Percentiles rank a stretch among this genome's conserved stretches.
Conservation (phyloP, 2,888 invertebrate genomes). For the Ditula angustiorana region DNA sequence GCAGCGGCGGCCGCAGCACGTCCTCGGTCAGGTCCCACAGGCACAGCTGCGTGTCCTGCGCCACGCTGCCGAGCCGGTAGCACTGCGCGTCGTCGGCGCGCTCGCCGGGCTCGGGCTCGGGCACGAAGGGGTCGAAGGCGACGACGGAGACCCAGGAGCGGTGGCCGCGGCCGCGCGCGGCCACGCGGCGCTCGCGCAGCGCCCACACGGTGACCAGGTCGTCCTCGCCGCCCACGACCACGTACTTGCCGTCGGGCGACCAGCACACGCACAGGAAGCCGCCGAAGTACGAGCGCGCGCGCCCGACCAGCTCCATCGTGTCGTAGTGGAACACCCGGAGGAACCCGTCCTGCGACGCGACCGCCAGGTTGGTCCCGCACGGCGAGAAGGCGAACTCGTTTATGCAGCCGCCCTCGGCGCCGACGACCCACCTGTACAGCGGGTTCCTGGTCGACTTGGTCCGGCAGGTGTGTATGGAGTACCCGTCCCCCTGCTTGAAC, state of each 20-base stretch:
- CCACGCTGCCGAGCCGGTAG: conserved; percentile 96
- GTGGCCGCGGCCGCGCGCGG: conserved; percentile 99
- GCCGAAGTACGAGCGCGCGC: conserved; percentile 98
- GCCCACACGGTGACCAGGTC: conserved; percentile 99
- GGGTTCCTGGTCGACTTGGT: conserved; percentile 98
- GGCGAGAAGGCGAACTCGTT: conserved; percentile 99
- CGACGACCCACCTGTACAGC: conserved; percentile 94
- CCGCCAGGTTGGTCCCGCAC: conserved; percentile 95
- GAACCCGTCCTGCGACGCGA: conserved; percentile 98
- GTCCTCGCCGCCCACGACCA: conserved; percentile 99
- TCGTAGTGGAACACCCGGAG: conserved; percentile 98
- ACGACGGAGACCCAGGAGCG: conserved; percentile 99
- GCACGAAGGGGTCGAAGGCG: conserved; percentile 96
- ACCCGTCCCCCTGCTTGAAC: conserved; percentile 97
- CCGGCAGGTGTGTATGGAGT: conserved; percentile 97
- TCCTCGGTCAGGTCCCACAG: conserved; percentile 99
- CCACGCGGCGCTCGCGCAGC: conserved; percentile 95
- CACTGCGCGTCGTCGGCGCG: conserved; percentile 86
- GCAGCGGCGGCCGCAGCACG: conserved; percentile 91
- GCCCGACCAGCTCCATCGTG: conserved; percentile 97
- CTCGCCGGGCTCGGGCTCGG: too few relatives aligned
- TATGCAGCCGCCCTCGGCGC: conserved; percentile 92
- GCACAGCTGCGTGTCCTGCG: conserved; percentile 99
- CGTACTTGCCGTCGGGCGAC: conserved; percentile 98
- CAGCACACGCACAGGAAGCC: conserved; percentile 98